phyloP scores from a whole-genome alignment of 1,140 invertebrate species.

The Hyles euphorbiae region DNA sequence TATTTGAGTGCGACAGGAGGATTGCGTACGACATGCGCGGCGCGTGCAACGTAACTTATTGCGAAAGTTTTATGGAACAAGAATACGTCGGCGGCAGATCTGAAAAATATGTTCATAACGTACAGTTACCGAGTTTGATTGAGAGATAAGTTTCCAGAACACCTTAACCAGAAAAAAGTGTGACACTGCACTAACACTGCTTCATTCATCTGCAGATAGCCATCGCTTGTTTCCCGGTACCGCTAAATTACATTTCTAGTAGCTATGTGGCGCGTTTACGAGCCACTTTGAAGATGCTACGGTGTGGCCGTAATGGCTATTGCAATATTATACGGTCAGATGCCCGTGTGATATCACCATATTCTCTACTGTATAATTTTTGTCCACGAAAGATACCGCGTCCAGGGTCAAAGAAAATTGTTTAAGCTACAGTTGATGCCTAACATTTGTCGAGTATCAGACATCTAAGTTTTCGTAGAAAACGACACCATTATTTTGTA shows the following conservation, averaged over 20 bases:
- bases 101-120: constrained; percentile 32
- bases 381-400: constrained; percentile 45
- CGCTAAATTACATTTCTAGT: constrained; percentile 73
- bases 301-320: constrained; percentile 65
- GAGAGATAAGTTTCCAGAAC: constrained; percentile 55
- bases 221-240: constrained; percentile 66
- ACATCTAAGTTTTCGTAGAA: constrained; percentile 52
- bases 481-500: constrained; percentile 19
- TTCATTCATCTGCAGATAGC: constrained; percentile 64
- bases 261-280: constrained; percentile 69
- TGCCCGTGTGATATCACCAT: constrained; percentile 57
- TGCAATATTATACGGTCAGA: constrained; percentile 67
- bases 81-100: constrained; percentile 25
- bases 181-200: constrained; percentile 47
- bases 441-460: constrained; percentile 47
- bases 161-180: constrained; percentile 59
- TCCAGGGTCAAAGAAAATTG: constrained; percentile 63
- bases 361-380: constrained; percentile 60
- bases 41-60: constrained; percentile 22
- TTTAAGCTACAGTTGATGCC: constrained; percentile 35
- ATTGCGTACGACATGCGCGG: constrained; percentile 14
- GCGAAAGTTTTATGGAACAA: constrained; percentile 34
- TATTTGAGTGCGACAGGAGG: neutral
- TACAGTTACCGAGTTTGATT: constrained; percentile 36
- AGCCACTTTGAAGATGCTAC: constrained; percentile 66